These are phyloP conservation scores for Cydia strobilella DNA, from an alignment of 1,140 invertebrate species.

Conservation along the genomic window DNA sequence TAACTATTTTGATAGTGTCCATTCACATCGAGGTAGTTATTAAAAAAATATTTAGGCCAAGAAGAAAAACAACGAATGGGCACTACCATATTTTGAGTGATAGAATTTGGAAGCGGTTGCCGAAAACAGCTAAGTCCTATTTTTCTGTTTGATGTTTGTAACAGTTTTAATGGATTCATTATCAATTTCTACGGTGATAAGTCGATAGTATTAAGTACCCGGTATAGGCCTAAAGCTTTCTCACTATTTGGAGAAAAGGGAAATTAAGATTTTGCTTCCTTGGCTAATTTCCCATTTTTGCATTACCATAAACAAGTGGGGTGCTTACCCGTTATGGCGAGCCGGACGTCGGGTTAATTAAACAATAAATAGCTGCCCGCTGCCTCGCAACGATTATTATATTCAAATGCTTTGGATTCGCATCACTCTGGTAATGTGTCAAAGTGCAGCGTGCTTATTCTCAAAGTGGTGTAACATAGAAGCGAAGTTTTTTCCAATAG, in stretches of 20 bases:
- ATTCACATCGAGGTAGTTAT: too few relatives aligned
- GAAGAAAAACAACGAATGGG: too few relatives aligned
- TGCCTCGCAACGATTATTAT: constrained; percentile 69
- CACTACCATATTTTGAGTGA: too few relatives aligned
- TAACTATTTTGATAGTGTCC: too few relatives aligned
- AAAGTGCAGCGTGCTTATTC: constrained; percentile 60
- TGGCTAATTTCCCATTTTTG: constrained; percentile 52
- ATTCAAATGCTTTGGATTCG: constrained; percentile 77
- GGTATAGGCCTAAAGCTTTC: neutral
- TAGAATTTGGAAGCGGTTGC: too few relatives aligned
- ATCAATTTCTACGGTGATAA: too few relatives aligned
- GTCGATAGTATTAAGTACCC: neutral
- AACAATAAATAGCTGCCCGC: constrained; percentile 72
- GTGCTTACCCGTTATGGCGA: constrained; percentile 48
- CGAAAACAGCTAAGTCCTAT: too few relatives aligned
- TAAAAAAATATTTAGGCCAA: too few relatives aligned
- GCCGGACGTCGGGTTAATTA: constrained; percentile 69
- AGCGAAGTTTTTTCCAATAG: neutral
- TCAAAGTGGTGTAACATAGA: constrained; percentile 34
- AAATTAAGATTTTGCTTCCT: constrained; percentile 44
- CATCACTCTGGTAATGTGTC: constrained; percentile 78
- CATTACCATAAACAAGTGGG: constrained; percentile 62
- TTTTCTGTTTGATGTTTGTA: too few relatives aligned
- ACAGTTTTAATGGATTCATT: too few relatives aligned
- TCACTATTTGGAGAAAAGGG: neutral